Evolutionary conservation across 2,888 invertebrate species (phyloP), one percentile per base, ranked within the genome.

Genomic region (Scelioninae gen. 1): DNA sequence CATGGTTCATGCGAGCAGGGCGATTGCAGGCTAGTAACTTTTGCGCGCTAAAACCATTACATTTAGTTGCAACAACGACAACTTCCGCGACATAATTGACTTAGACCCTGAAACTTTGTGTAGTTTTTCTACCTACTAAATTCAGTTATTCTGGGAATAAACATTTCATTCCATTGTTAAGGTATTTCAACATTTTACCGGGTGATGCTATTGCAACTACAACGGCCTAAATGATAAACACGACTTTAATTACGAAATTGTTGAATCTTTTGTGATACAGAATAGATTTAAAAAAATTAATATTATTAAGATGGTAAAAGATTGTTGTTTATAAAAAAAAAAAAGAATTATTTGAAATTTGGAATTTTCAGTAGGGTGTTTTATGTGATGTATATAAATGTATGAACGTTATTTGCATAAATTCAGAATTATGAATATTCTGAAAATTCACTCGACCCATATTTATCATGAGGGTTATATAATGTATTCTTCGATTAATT

Each of bases 1-100:
- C 97, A 98, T 92, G 99, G 99, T n/a, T 95, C 96, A 69, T 99
- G 99, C 92, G 97, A 97, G 88, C 96, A 96, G 87, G 97, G 97
- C 72, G 95, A 96, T 85, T 99, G 99, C 93, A 93, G 94, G 86
- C 92, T 84, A 91, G 91, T 91, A 86, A 65, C 51, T 75, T 76
- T 80, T 68, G 40, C 34, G 66, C 45, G 43, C 45, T 76, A 56
- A 63, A 81, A 56, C 75, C 58, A 69, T 81, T 69, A 55, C 69
- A 69, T 62, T 62, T 63, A 71, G 47, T 74, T 32, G 74, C 56
- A 71, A 65, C 79, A 72, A 53, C 43, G 53, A 66, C 75, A 69
- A 81, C 75, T 68, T 65, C 45, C 51, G 38, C 40, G 34, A 65
- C 62, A 62, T 69, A 77, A 69, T 69, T 68, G 69, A 77, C 69